Evolutionary conservation across 2,113 vertebrate species (phyloP).

Genomic region (Antechinus stuartii): DNA sequence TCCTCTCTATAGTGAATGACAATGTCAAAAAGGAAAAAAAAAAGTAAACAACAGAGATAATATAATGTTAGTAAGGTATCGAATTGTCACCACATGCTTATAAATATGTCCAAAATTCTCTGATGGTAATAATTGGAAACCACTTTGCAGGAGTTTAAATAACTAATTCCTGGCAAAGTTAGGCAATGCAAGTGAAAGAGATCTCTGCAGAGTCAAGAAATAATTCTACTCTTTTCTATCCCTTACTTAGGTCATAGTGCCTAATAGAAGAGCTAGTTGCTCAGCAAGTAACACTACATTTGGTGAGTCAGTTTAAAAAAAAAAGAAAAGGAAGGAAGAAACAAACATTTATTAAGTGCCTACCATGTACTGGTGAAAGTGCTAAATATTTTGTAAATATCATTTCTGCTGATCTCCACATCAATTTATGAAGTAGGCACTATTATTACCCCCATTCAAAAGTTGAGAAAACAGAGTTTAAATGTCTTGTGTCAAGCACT

Average conservation of each 20-base stretch:
- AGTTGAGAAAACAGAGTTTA: neutral
- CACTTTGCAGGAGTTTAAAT: neutral
- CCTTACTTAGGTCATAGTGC: neutral
- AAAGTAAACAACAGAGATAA: neutral
- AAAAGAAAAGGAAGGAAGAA: neutral
- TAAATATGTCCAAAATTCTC: neutral
- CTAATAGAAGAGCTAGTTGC: neutral
- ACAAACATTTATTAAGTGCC: neutral
- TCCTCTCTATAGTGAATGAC: neutral
- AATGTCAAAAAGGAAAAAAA: neutral
- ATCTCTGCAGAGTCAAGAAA: neutral
- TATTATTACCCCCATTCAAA: rapidly evolving
- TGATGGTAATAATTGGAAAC: neutral
- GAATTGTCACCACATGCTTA: neutral
- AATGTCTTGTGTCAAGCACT: neutral
- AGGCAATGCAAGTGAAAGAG: neutral
- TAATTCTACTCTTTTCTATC: neutral
- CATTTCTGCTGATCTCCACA: neutral
- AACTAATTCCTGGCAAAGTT: neutral
- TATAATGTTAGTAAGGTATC: neutral
- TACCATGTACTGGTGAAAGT: neutral
- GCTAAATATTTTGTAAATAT: neutral
- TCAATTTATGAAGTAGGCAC: neutral
- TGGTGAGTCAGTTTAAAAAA: neutral
- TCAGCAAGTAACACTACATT: neutral